phyloP scores from a whole-genome alignment of 2,113 vertebrate genomes.

The Sprattus sprattus region DNA sequence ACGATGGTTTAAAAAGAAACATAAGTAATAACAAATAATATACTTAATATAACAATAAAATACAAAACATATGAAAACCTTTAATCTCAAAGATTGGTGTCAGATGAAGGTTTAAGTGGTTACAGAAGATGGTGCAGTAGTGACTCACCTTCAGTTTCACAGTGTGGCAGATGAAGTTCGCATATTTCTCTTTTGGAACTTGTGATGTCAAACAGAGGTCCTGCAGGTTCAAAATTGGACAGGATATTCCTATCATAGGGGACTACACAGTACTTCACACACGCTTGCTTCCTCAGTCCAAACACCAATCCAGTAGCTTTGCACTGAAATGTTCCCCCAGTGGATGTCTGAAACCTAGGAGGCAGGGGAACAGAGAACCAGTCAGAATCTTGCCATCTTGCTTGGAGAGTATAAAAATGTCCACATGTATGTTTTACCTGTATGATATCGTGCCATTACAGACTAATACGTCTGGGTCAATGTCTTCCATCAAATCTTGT shows the following conservation, averaged over 20 bases:
- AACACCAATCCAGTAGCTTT: slow-evolving; percentile 32
- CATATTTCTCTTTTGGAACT: slow-evolving; percentile 19
- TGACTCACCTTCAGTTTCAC: slow-evolving; percentile 35
- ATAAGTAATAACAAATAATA: not conserved
- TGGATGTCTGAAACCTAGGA: not conserved
- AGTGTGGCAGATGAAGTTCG: slow-evolving; percentile 42
- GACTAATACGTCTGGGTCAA: slow-evolving; percentile 23
- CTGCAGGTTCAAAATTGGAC: slow-evolving; percentile 35
- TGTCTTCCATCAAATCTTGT: not conserved
- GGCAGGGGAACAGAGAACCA: not conserved
- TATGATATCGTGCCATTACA: not conserved
- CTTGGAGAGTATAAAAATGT: slow-evolving; percentile 1
- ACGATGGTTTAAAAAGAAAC: not conserved
- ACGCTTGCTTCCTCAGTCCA: slow-evolving; percentile 29
- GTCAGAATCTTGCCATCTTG: not conserved
- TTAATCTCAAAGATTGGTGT: too few species aligned
- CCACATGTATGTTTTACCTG: slow-evolving; percentile 11
- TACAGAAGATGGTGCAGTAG: not conserved
- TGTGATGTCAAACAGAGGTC: slow-evolving; percentile 34
- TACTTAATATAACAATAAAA: too few species aligned
- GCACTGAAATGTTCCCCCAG: slow-evolving; percentile 18
- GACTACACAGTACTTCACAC: slow-evolving; percentile 30
- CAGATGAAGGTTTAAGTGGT: not conserved
- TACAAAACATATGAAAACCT: not conserved
- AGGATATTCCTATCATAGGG: slow-evolving; percentile 29